Conservation (phyloP, 2,113 vertebrate genomes). For the Perccottus glenii region DNA sequence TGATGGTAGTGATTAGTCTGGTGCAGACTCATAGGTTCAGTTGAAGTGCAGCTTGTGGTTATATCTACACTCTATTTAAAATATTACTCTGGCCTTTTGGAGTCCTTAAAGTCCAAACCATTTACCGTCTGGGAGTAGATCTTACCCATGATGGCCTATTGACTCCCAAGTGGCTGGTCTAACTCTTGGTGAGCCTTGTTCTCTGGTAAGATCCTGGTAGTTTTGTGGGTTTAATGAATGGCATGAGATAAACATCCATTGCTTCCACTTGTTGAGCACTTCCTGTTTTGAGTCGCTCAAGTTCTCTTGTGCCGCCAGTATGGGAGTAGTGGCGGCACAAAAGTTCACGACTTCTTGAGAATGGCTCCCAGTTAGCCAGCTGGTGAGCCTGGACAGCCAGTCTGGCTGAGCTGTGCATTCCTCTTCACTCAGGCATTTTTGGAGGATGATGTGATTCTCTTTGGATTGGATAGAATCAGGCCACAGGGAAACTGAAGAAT, state of each 20-base stretch:
- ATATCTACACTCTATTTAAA: conserved; percentile 11
- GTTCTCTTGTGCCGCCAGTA: conserved; percentile 65
- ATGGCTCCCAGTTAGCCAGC: conserved; percentile 66
- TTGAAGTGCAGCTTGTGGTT: conserved; percentile 33
- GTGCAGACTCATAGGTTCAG: conserved; percentile 34
- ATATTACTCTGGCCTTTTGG: not conserved
- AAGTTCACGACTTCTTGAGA: conserved; percentile 78
- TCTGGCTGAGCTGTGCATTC: conserved; percentile 60
- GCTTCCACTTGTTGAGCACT: conserved; percentile 74
- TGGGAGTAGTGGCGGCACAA: conserved; percentile 73
- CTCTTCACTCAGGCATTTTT: conserved; percentile 72
- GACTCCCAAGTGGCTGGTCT: conserved; percentile 12
- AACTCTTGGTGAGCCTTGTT: conserved; percentile 28
- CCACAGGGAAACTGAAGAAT: conserved; percentile 54
- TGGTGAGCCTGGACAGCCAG: conserved; percentile 49
- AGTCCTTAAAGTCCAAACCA: conserved; percentile 7
- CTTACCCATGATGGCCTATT: conserved; percentile 30
- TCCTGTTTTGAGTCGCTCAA: conserved; percentile 82
- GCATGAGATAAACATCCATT: conserved; percentile 77
- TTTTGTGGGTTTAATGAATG: conserved; percentile 68
- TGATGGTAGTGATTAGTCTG: conserved; percentile 37
- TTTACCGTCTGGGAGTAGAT: conserved; percentile 38
- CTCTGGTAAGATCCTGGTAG: conserved; percentile 34
- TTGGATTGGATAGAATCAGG: conserved; percentile 55
- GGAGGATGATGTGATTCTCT: conserved; percentile 71